These are phyloP conservation scores for Chymomyza amoena DNA, from an alignment of 2,888 invertebrate genomes.

Conservation along the genomic window DNA sequence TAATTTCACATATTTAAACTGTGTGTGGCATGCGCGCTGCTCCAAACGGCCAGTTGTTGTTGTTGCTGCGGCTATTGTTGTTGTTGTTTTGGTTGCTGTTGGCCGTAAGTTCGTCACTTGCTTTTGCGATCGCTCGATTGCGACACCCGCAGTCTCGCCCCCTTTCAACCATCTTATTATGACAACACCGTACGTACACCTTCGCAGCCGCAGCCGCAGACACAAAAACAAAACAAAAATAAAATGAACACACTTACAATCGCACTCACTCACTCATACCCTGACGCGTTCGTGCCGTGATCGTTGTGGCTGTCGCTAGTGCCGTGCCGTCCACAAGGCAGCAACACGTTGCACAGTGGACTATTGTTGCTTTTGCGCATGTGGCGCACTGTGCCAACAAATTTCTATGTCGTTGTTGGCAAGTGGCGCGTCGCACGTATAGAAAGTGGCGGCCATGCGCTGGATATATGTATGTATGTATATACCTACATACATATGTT, in stretches of 20 bases:
- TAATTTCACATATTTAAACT: slow-evolving; percentile 78
- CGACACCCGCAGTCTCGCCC: slow-evolving; percentile 28
- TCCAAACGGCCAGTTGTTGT: slow-evolving; percentile 60
- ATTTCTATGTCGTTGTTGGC: slow-evolving; percentile 23
- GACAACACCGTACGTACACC: slow-evolving; percentile 6
- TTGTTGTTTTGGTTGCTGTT: slow-evolving; percentile 50
- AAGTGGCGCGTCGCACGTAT: slow-evolving; percentile 37
- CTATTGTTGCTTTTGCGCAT: slow-evolving; percentile 50
- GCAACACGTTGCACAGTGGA: slow-evolving; percentile 73
- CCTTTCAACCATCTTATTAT: slow-evolving; percentile 9
- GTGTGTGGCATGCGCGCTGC: slow-evolving; percentile 78
- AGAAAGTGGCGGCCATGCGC: slow-evolving; percentile 51
- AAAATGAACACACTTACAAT: neutral
- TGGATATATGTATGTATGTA: slow-evolving; percentile 39
- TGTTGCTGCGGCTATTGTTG: slow-evolving; percentile 38
- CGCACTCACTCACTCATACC: neutral
- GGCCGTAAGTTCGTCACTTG: slow-evolving; percentile 74
- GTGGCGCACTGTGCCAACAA: slow-evolving; percentile 55
- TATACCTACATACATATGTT: neutral
- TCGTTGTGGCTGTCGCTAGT: slow-evolving; percentile 49
- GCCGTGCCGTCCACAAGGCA: slow-evolving; percentile 44
- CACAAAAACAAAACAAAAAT: neutral
- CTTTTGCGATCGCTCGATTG: slow-evolving; percentile 46
- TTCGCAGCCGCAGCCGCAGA: slow-evolving; percentile 21
- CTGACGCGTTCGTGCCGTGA: slow-evolving; percentile 64